These are phyloP conservation scores for Caenorhabditis angaria DNA, from an alignment of 2,888 invertebrate species.

Conservation along the genomic window DNA sequence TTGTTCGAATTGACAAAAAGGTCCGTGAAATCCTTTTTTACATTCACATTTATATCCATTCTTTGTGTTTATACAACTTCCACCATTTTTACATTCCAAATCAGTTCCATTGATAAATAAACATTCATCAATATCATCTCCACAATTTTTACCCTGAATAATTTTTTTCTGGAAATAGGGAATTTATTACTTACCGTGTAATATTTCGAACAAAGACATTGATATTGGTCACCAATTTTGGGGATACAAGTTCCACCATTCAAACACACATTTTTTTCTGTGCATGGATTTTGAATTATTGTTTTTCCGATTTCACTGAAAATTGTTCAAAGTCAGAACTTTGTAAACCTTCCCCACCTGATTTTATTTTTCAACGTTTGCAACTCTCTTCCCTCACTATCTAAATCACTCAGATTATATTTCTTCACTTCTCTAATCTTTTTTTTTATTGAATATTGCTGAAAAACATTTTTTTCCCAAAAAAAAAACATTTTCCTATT, in stretches of 20 bases:
- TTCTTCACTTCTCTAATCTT: too few species aligned
- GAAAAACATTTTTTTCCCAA: too few species aligned
- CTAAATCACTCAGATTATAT: too few species aligned
- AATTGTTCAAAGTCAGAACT: too few species aligned
- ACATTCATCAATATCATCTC: conserved; percentile 67
- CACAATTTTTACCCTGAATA: conserved; percentile 62
- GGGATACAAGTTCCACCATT: conserved; percentile 55
- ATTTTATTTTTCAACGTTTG: too few species aligned
- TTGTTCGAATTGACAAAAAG: conserved; percentile 55
- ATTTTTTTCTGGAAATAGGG: too few species aligned
- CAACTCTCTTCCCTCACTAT: too few species aligned
- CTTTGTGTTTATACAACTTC: conserved; percentile 61
- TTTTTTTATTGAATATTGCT: too few species aligned
- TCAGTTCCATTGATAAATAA: conserved; percentile 50
- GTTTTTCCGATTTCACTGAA: too few species aligned
- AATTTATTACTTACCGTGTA: conserved; percentile 35
- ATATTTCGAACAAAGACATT: conserved; percentile 42
- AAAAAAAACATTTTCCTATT: too few species aligned
- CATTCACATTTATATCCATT: conserved; percentile 74
- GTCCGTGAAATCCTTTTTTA: conserved; percentile 60
- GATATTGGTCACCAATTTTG: background rate
- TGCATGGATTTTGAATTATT: too few species aligned
- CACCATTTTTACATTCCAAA: conserved; percentile 62
- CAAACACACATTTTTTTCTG: conserved; percentile 55
- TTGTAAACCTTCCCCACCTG: too few species aligned